Percentiles rank a stretch among this genome's conserved stretches.
These are phyloP conservation scores for Lysandra bellargus DNA, from an alignment of 2,888 invertebrate species.

Conservation along the genomic window DNA sequence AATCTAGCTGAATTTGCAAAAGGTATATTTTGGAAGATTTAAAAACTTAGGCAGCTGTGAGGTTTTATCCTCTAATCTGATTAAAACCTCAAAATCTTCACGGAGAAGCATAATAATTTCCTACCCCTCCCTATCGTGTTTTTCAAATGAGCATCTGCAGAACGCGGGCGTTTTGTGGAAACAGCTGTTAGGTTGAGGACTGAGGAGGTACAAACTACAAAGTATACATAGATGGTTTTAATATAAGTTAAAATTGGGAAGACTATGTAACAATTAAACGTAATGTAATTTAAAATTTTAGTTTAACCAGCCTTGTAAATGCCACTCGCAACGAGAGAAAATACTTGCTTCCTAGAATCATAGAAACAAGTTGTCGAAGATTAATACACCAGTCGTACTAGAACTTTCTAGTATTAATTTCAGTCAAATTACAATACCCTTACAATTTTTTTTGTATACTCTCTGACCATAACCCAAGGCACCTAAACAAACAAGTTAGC, in stretches of 20 bases:
- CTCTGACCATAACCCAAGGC: neutral
- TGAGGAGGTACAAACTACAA: neutral
- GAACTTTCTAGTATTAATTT: neutral
- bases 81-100: neutral
- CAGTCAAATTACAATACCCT: neutral
- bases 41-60: neutral
- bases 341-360: conserved; percentile 6
- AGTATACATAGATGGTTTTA: neutral
- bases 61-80: neutral
- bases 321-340: neutral
- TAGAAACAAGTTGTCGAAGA: conserved; percentile 11
- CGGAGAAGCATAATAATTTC: neutral
- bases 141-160: neutral
- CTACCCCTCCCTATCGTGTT: neutral
- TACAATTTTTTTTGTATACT: neutral
- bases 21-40: neutral
- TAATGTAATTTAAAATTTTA: neutral
- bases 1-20: neutral
- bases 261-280: neutral
- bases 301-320: neutral
- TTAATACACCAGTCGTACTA: neutral
- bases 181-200: neutral
- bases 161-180: neutral
- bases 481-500: conserved; percentile 19
- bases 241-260: neutral